Conservation (phyloP, 2,797 vertebrate species). For the Galagoides demidoff region DNA sequence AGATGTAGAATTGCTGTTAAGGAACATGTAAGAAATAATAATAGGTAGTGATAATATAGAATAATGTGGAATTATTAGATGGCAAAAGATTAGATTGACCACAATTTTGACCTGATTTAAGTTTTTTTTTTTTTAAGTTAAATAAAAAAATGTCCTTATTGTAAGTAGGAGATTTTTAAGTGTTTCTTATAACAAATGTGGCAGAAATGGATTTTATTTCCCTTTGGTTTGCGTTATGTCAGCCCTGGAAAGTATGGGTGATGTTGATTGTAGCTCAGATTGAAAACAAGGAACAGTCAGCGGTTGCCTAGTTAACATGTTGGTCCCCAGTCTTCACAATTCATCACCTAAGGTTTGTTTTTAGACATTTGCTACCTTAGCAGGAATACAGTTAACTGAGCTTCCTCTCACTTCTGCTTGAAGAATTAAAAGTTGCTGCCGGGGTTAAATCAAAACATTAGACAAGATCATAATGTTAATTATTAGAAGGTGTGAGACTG, state of each 20-base stretch:
- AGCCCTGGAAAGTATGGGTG: neutral
- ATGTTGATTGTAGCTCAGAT: neutral
- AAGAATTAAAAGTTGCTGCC: neutral
- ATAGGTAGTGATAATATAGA: neutral
- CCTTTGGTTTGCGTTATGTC: neutral
- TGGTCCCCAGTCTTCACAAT: neutral
- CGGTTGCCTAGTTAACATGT: neutral
- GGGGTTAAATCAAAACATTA: neutral
- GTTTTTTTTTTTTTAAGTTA: neutral
- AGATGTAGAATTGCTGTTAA: neutral
- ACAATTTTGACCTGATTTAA: neutral
- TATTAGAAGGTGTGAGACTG: neutral
- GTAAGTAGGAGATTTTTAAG: neutral
- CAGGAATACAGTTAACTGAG: neutral
- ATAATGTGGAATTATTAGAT: neutral
- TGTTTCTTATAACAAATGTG: neutral
- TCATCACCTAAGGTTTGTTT: neutral
- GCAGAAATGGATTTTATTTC: neutral
- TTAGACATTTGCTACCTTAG: neutral
- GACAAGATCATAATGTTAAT: neutral
- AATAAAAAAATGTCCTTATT: neutral
- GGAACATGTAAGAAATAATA: neutral
- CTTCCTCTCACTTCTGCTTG: neutral
- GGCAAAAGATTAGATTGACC: neutral
- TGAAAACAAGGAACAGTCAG: neutral